Conservation (phyloP, 2,888 invertebrate genomes). For the Macroteleia sp. region DNA sequence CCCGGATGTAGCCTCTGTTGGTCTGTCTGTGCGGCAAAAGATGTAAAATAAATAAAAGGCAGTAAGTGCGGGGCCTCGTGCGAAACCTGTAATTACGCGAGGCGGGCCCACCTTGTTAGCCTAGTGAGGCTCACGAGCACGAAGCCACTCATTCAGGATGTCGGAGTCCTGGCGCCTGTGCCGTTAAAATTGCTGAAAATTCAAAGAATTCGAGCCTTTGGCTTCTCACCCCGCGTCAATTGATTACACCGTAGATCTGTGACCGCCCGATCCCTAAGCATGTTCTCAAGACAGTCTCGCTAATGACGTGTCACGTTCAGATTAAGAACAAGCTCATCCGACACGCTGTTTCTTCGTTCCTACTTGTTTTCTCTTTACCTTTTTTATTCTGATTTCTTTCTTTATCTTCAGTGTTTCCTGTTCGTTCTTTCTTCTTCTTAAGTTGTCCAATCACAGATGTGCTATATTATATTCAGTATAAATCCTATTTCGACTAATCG, state of each 20-base stretch:
- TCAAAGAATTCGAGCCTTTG: slow-evolving; percentile 79
- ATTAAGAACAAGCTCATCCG: slow-evolving; percentile 61
- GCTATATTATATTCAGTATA: too few relatives aligned
- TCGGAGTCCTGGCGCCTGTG: slow-evolving; percentile 80
- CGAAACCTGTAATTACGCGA: slow-evolving; percentile 83
- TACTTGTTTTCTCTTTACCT: slow-evolving; percentile 13
- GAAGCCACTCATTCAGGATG: slow-evolving; percentile 79
- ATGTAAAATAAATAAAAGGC: slow-evolving; percentile 83
- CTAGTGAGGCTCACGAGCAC: slow-evolving; percentile 77
- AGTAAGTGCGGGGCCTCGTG: slow-evolving; percentile 83
- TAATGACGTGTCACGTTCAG: slow-evolving; percentile 64
- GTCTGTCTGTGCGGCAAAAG: slow-evolving; percentile 71
- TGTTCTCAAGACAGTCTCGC: slow-evolving; percentile 58
- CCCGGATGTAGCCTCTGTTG: slow-evolving; percentile 79
- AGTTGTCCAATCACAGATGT: slow-evolving; percentile 25
- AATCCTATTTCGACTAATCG: too few relatives aligned
- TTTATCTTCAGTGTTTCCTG: background rate
- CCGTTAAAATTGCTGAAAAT: slow-evolving; percentile 83
- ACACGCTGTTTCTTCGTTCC: slow-evolving; percentile 48
- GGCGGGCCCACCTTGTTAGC: slow-evolving; percentile 84
- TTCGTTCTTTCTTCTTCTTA: slow-evolving; percentile 4
- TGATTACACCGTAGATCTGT: slow-evolving; percentile 68
- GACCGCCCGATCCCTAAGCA: slow-evolving; percentile 51
- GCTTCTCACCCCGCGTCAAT: slow-evolving; percentile 68
- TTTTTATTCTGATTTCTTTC: slow-evolving; percentile 11